Evolutionary conservation across 2,797 vertebrate species (phyloP), one percentile per base, ranked within the genome.

Genomic region (Danionella dracula): DNA sequence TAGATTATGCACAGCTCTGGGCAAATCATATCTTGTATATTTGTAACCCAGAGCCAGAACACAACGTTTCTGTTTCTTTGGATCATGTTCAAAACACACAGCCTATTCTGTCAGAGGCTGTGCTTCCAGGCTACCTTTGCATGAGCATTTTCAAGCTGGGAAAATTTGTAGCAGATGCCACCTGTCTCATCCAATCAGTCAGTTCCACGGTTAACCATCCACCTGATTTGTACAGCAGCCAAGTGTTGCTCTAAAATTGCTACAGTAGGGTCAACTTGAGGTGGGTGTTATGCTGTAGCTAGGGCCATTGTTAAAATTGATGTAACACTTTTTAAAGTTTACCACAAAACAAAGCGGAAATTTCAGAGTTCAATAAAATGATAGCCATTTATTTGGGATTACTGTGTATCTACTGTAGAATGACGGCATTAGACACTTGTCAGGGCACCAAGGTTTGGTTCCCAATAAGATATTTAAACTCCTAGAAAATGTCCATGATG

Each of bases 51-150:
- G 31, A 53, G 37, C 48, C 60, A 58, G 49, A 50, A n/a, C n/a
- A 17, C 48, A 1, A 59, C 59, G 54, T 59, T 57, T 61, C 63
- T 70, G 17, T 56, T 37, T 50, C 27, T 16, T 69, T 76, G 74
- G 74, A 68, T 35, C 53, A 0, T 4, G 45, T 45, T 73, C 72
- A 75, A 79, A 75, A 76, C 70, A 76, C 72, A 76, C 74, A 73
- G 64, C 49, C 56, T 41, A 66, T 65, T 69, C 66, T 65, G 56
- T 66, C 62, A 31, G 50, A 67, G 32, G 9, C 68, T 60, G 62
- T 41, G 64, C 70, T 69, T 79, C 70, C 75, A 71, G 67, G 74
- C 73, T 75, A 64, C 60, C 51, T 66, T 66, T 54, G 48, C 60
- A 56, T 72, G 67, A 62, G 59, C 70, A 58, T 66, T 73, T 73